Evolutionary conservation across 2,797 vertebrate species (phyloP).

Genomic region (Hephaestus fuliginosus): DNA sequence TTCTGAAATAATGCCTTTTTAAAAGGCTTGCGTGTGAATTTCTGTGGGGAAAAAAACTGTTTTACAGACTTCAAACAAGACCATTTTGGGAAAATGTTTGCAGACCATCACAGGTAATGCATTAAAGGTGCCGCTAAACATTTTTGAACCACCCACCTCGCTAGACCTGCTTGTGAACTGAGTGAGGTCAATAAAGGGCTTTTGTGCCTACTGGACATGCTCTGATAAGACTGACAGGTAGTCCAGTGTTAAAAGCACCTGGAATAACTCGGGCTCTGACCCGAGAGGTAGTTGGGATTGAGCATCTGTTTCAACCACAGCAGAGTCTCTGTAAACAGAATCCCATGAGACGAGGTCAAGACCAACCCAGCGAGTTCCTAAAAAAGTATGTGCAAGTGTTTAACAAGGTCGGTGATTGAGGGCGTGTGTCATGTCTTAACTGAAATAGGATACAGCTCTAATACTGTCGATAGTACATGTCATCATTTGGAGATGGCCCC

Average conservation of each 20-base stretch:
- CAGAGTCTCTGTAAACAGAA: slow-evolving; percentile 64
- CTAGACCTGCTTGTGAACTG: slow-evolving; percentile 51
- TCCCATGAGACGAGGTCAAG: slow-evolving; percentile 50
- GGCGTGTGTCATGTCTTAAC: slow-evolving; percentile 48
- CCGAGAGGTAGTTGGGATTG: slow-evolving; percentile 30
- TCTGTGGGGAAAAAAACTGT: slow-evolving; percentile 32
- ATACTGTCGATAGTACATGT: slow-evolving; percentile 66
- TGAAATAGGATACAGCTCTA: slow-evolving; percentile 63
- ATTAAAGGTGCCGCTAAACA: slow-evolving; percentile 61
- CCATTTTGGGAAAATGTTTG: slow-evolving; percentile 68
- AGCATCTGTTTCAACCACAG: slow-evolving; percentile 64
- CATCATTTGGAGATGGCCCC: slow-evolving; percentile 57
- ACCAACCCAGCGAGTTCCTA: slow-evolving; percentile 47
- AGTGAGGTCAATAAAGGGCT: slow-evolving; percentile 50
- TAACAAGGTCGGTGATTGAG: slow-evolving; percentile 66
- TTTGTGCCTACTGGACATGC: slow-evolving; percentile 56
- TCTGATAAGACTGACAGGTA: slow-evolving; percentile 65
- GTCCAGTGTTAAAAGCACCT: slow-evolving; percentile 60
- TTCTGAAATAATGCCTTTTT: slow-evolving; percentile 52
- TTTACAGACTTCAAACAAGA: slow-evolving; percentile 59
- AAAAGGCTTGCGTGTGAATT: slow-evolving; percentile 43
- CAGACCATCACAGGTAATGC: slow-evolving; percentile 69
- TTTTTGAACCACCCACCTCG: slow-evolving; percentile 63
- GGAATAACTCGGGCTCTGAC: slow-evolving; percentile 57
- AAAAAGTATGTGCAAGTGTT: slow-evolving; percentile 60